phyloP scores from a whole-genome alignment of 1,140 invertebrate species.

The Drosophila jambulina region DNA sequence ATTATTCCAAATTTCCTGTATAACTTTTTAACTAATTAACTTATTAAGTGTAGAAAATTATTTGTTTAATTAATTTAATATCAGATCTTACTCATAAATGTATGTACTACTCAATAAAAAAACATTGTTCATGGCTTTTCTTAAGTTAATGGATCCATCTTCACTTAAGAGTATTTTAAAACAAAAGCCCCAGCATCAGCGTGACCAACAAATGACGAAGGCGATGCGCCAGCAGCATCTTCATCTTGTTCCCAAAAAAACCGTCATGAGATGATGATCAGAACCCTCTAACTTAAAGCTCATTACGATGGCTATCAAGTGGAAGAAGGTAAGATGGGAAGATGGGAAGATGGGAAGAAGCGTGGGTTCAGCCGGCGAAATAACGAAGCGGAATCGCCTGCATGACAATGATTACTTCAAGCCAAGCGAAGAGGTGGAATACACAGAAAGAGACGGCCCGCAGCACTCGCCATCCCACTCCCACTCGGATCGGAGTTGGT shows the following conservation, averaged over 20 bases:
- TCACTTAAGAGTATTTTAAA: background rate
- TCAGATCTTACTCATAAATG: background rate
- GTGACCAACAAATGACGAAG: slow-evolving; percentile 74
- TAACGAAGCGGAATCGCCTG: slow-evolving; percentile 77
- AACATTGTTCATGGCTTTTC: background rate
- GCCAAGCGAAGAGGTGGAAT: slow-evolving; percentile 14
- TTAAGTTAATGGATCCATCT: slow-evolving; percentile 6
- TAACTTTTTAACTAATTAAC: background rate
- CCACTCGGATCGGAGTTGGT: slow-evolving; percentile 44
- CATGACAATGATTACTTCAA: slow-evolving; percentile 72
- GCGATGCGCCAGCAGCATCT: slow-evolving; percentile 70
- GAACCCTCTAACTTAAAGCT: slow-evolving; percentile 62
- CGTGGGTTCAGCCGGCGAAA: slow-evolving; percentile 72
- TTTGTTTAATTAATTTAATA: background rate
- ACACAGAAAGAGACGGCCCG: slow-evolving; percentile 39
- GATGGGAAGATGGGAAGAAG: slow-evolving; percentile 26
- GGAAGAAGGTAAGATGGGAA: slow-evolving; percentile 12
- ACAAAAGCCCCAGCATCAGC: slow-evolving; percentile 55
- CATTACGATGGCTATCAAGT: slow-evolving; percentile 72
- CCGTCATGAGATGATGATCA: slow-evolving; percentile 69
- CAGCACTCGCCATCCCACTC: slow-evolving; percentile 50
- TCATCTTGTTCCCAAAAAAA: slow-evolving; percentile 62
- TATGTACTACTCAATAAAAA: background rate
- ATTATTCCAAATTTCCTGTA: background rate
- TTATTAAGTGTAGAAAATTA: background rate